Percentiles rank a stretch among this genome's conserved stretches.
These are phyloP conservation scores for Nothocercus julius DNA, from an alignment of 2,113 vertebrate genomes.

Conservation along the genomic window DNA sequence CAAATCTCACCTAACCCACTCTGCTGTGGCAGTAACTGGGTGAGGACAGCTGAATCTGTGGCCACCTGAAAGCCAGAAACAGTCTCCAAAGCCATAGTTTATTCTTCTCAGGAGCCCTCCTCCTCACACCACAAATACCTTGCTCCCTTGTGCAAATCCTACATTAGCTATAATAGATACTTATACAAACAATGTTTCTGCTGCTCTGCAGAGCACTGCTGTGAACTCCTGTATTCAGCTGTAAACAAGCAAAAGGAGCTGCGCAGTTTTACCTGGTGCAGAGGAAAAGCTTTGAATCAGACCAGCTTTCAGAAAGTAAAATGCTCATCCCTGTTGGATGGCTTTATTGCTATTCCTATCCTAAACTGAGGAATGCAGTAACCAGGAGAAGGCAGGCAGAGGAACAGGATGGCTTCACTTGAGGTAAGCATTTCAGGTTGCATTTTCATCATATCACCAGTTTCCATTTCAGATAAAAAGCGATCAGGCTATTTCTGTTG, in stretches of 20 bases:
- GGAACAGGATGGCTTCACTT: neutral
- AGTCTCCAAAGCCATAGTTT: neutral
- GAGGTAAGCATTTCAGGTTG: neutral
- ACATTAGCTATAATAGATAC: neutral
- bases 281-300: neutral
- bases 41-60: neutral
- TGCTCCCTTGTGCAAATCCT: neutral
- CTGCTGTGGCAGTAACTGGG: neutral
- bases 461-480: constrained; percentile 8
- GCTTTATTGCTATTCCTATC: neutral
- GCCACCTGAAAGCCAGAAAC: neutral
- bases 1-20: neutral
- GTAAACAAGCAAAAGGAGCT: neutral
- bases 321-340: neutral
- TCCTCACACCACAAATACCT: neutral
- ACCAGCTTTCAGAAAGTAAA: neutral
- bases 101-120: neutral
- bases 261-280: neutral
- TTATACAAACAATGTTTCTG: neutral
- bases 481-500: neutral
- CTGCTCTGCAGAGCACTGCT: neutral
- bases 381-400: neutral
- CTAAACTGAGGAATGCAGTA: neutral
- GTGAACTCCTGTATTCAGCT: neutral
- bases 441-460: neutral